A percentile compares a stretch with the other conserved stretches of the same genome.
These are phyloP conservation scores for Trichechus manatus DNA, from an alignment of 2,113 vertebrate genomes.

Conservation along the genomic window DNA sequence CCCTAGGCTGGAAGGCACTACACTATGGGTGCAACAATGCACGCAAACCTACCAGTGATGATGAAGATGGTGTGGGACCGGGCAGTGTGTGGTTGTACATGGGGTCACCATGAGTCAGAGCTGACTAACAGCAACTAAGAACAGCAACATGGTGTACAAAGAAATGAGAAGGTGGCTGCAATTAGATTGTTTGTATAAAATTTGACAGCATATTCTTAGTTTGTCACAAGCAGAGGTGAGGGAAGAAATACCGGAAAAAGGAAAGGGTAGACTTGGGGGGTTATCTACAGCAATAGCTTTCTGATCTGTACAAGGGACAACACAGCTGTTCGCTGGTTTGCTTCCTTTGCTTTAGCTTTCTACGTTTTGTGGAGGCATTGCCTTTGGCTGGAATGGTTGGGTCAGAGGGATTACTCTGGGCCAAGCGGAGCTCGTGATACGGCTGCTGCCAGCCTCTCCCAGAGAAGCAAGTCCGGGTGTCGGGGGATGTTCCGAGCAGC, in stretches of 20 bases:
- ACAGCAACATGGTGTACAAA: neutral
- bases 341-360: neutral
- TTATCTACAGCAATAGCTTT: neutral
- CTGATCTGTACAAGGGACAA: neutral
- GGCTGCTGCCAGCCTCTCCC: neutral
- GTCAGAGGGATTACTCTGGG: neutral
- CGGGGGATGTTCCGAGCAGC: no score
- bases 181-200: neutral
- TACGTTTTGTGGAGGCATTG: neutral
- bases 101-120: neutral
- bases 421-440: neutral
- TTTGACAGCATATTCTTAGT: no score
- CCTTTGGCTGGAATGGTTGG: neutral
- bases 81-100: neutral
- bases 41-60: neutral
- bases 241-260: neutral
- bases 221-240: neutral
- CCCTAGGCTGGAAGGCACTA: neutral
- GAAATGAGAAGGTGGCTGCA: neutral
- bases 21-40: neutral
- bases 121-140: neutral
- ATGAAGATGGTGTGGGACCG: neutral
- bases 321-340: neutral
- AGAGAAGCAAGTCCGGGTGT: fast-evolving
- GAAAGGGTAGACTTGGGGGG: neutral